Percentiles rank a stretch among this genome's conserved stretches.
Evolutionary conservation across 2,888 invertebrate species (phyloP).

Genomic region (Synanthedon myopaeformis): DNA sequence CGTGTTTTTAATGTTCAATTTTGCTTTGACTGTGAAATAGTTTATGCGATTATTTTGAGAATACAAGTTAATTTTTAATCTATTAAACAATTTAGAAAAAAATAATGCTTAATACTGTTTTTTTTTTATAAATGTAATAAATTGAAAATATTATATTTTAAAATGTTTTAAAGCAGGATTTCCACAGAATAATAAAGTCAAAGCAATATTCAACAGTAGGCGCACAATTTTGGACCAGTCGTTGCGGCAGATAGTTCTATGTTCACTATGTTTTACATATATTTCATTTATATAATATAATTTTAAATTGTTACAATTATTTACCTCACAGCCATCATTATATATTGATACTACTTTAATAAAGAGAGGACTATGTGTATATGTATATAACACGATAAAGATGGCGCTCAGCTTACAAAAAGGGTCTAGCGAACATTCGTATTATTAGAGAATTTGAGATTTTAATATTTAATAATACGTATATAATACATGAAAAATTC

Average conservation of each 20-base stretch:
- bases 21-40: conserved; percentile 33
- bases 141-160: no score
- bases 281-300: conserved; percentile 64
- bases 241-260: conserved; percentile 39
- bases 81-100: no score
- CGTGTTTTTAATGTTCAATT: conserved; percentile 15
- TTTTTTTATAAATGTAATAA: no score
- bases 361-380: conserved; percentile 62
- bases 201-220: conserved; percentile 14
- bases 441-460: conserved; percentile 22
- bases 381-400: conserved; percentile 49
- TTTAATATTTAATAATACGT: conserved; percentile 24
- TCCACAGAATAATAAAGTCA: background rate
- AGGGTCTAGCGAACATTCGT: conserved; percentile 65
- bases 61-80: no score
- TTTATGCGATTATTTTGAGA: conserved; percentile 9
- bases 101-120: no score
- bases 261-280: conserved; percentile 34
- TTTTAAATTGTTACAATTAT: conserved; percentile 67
- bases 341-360: conserved; percentile 69
- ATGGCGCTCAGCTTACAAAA: conserved; percentile 64
- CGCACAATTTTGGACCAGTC: conserved; percentile 26
- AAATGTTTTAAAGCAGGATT: no score
- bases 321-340: conserved; percentile 72
- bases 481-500: conserved; percentile 66